Conservation (phyloP, 1,140 invertebrate genomes). For the Euglossa dilemma region DNA sequence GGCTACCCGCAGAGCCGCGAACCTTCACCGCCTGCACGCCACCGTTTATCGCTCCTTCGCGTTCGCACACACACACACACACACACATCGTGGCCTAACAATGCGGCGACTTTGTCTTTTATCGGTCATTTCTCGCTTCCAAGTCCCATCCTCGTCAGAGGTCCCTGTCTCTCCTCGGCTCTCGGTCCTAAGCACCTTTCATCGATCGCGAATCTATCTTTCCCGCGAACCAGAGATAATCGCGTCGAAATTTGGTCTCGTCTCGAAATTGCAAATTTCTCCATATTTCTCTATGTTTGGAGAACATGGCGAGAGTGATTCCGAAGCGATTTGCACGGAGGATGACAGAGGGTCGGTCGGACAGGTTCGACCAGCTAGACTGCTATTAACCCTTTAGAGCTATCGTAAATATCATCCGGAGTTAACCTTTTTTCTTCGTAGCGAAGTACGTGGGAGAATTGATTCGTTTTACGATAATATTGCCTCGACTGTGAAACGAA, state of each 20-base stretch:
- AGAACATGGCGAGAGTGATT: too few relatives aligned
- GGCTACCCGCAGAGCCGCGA: constrained; percentile 12
- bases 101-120: neutral
- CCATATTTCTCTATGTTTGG: too few relatives aligned
- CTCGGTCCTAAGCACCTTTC: neutral
- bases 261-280: too few relatives aligned
- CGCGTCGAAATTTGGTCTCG: neutral
- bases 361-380: constrained; percentile 4
- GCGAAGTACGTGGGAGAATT: too few relatives aligned
- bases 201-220: neutral
- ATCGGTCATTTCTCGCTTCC: too few relatives aligned
- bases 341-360: neutral
- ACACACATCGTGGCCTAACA: neutral
- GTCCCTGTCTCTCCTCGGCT: too few relatives aligned
- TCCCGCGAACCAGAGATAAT: neutral
- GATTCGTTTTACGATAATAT: too few relatives aligned
- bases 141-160: neutral
- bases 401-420: too few relatives aligned
- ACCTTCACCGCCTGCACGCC: neutral
- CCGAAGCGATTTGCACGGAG: too few relatives aligned
- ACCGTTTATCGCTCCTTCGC: neutral
- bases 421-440: too few relatives aligned
- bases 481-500: too few relatives aligned
- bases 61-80: too few relatives aligned
- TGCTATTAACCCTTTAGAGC: neutral